Percentiles rank a stretch among this genome's conserved stretches.
phyloP scores from a whole-genome alignment of 2,113 vertebrate genomes.

The Corythornis cristatus region DNA sequence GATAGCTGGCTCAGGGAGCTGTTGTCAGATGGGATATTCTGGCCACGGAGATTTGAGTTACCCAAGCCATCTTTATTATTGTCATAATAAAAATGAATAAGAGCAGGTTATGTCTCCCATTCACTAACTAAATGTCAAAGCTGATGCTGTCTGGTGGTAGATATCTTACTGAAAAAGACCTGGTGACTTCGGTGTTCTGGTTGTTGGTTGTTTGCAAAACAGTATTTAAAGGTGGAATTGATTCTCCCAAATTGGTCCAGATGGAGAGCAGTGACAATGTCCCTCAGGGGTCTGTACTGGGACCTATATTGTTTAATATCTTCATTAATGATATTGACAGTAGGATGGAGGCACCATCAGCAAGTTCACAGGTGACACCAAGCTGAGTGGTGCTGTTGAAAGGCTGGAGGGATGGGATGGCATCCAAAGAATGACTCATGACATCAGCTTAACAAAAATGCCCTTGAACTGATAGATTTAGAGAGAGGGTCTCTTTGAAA shows the following conservation, averaged over 20 bases:
- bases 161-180: neutral
- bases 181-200: neutral
- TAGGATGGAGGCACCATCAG: too few species aligned
- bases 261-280: too few species aligned
- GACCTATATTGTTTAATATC: too few species aligned
- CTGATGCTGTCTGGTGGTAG: neutral
- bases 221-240: neutral
- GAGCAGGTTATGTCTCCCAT: neutral
- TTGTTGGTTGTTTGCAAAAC: neutral
- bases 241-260: neutral
- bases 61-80: neutral
- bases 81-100: neutral
- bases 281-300: too few species aligned
- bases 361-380: too few species aligned
- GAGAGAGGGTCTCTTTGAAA: neutral
- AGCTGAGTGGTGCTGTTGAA: too few species aligned
- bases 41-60: neutral
- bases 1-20: fast-evolving
- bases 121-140: neutral
- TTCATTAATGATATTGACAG: too few species aligned
- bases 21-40: neutral
- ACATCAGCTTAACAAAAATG: neutral
- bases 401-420: too few species aligned
- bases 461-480: neutral
- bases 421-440: neutral